phyloP scores from a whole-genome alignment of 2,113 vertebrate genomes.

The Phrynosoma blainvillii region DNA sequence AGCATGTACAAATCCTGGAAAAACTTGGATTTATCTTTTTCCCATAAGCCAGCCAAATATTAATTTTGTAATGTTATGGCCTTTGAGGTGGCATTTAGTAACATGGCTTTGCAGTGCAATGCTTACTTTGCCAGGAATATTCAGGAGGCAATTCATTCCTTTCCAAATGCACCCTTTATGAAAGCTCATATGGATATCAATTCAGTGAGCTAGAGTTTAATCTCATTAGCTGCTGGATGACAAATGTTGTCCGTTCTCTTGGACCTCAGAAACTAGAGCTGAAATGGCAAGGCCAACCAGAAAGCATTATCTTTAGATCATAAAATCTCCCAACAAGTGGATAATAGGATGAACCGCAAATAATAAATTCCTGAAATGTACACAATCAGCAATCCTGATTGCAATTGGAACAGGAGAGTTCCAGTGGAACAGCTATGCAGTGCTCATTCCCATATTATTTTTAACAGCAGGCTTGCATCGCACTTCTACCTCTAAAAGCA shows the following conservation, averaged over 20 bases:
- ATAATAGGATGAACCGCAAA: not conserved
- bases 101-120: not conserved
- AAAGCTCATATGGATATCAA: not conserved
- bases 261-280: not conserved
- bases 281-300: not conserved
- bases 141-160: not conserved
- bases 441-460: not conserved
- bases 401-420: not conserved
- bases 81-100: not conserved
- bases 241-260: not conserved
- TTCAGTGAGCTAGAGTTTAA: not conserved
- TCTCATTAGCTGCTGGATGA: slow-evolving; percentile 2
- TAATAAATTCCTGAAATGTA: not conserved
- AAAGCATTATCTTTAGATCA: not conserved
- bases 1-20: not conserved
- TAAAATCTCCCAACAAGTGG: not conserved
- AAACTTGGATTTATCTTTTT: not conserved
- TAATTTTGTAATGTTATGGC: not conserved
- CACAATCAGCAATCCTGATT: not conserved
- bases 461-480: not conserved
- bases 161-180: not conserved
- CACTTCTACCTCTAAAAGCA: not conserved
- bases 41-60: not conserved
- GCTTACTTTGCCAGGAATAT: not conserved
- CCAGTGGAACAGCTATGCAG: too few relatives aligned